phyloP scores from a whole-genome alignment of 2,797 vertebrate species.

The Characodon lateralis region DNA sequence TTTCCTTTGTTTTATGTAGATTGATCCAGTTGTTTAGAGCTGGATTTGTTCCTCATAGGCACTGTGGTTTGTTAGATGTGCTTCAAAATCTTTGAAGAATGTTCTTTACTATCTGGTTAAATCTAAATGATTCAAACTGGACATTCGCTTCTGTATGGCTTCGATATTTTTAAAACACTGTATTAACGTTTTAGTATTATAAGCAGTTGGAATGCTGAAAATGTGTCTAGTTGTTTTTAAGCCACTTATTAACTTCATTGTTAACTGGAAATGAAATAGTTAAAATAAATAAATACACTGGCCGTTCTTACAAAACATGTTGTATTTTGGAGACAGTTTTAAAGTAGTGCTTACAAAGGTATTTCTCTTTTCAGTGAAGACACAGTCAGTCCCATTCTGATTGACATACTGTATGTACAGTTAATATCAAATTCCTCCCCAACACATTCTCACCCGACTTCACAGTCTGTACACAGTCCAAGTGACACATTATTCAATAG shows the following conservation, averaged over 20 bases:
- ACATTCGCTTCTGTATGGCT: slow-evolving; percentile 6
- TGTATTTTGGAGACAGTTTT: slow-evolving; percentile 89
- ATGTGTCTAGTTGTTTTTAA: slow-evolving; percentile 22
- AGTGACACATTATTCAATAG: slow-evolving; percentile 76
- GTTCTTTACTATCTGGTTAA: slow-evolving; percentile 11
- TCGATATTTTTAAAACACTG: slow-evolving; percentile 44
- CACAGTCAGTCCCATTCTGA: slow-evolving; percentile 83
- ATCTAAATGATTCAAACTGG: slow-evolving; percentile 1
- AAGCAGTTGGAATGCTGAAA: slow-evolving; percentile 19
- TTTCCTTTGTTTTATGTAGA: slow-evolving; percentile 39
- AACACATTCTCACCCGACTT: slow-evolving; percentile 52
- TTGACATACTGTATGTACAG: slow-evolving; percentile 83
- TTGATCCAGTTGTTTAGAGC: slow-evolving; percentile 36
- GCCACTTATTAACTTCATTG: not conserved
- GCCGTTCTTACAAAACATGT: slow-evolving; percentile 72
- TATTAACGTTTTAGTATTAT: slow-evolving; percentile 36
- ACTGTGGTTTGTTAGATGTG: slow-evolving; percentile 17
- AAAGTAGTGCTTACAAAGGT: slow-evolving; percentile 91
- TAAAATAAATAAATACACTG: slow-evolving; percentile 37
- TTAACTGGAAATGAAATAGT: slow-evolving; percentile 44
- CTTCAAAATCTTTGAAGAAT: slow-evolving; percentile 25
- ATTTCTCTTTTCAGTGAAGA: slow-evolving; percentile 84
- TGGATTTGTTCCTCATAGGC: slow-evolving; percentile 30
- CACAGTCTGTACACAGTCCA: slow-evolving; percentile 68
- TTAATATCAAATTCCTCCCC: slow-evolving; percentile 81